phyloP scores from a whole-genome alignment of 2,888 invertebrate species.

The Cheilosia grossa region DNA sequence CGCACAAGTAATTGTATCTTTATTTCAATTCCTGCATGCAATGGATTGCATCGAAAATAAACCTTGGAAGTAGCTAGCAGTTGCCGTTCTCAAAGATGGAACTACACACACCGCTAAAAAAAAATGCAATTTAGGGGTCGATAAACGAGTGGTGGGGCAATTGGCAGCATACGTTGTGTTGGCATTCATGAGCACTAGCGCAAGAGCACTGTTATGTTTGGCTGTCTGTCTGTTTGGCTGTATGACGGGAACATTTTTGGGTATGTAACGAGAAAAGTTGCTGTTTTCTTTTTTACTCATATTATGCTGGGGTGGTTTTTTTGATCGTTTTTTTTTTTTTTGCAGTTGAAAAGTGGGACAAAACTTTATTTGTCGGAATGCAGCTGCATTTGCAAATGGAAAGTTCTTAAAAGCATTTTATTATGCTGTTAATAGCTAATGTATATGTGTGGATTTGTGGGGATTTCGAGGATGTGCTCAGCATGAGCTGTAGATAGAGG shows the following conservation, averaged over 20 bases:
- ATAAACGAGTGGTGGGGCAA: constrained; percentile 41
- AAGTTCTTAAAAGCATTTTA: constrained; percentile 62
- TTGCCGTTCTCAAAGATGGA: not conserved
- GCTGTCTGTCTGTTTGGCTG: constrained; percentile 4
- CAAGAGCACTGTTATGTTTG: constrained; percentile 5
- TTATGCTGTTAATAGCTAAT: constrained; percentile 42
- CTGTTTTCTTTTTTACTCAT: constrained; percentile 1
- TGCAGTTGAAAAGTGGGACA: constrained; percentile 61
- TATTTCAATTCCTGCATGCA: not conserved
- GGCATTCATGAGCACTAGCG: constrained; percentile 45
- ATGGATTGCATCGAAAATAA: constrained; percentile 20
- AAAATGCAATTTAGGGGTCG: constrained; percentile 31
- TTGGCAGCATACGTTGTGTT: constrained; percentile 45
- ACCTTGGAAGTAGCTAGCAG: not conserved
- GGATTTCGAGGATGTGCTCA: not conserved
- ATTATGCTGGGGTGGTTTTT: not conserved
- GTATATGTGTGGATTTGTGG: not conserved
- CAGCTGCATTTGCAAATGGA: constrained; percentile 52
- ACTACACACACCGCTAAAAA: not conserved
- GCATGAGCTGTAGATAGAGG: not conserved
- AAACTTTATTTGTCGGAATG: constrained; percentile 57
- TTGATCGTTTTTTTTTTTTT: too few species aligned
- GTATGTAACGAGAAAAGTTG: constrained; percentile 40
- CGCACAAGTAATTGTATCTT: constrained; percentile 7
- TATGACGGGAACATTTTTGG: constrained; percentile 15